These are phyloP conservation scores for Hoplostethus mediterraneus DNA, from an alignment of 2,797 vertebrate genomes.

Conservation along the genomic window DNA sequence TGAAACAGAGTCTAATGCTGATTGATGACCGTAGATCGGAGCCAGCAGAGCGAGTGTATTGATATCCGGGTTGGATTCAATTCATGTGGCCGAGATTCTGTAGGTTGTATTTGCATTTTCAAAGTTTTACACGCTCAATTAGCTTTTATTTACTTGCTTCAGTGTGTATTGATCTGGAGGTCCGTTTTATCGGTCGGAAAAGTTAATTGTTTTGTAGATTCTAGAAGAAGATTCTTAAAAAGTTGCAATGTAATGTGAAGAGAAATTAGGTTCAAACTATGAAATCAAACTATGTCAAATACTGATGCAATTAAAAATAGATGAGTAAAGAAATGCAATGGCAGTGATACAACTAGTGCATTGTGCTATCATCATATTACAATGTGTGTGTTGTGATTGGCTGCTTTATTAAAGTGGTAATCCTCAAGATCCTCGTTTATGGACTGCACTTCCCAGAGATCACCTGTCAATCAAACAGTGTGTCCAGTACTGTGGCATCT, in stretches of 20 bases:
- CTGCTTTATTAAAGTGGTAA: too few species aligned
- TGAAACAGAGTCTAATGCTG: neutral
- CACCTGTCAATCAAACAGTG: too few species aligned
- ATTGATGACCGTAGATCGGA: conserved; percentile 4
- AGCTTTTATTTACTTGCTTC: conserved; percentile 10
- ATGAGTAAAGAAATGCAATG: too few species aligned
- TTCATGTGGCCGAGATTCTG: neutral
- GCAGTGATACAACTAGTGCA: too few species aligned
- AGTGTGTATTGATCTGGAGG: neutral
- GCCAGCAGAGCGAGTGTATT: neutral
- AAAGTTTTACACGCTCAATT: conserved; percentile 4
- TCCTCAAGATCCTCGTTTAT: too few species aligned
- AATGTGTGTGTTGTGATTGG: too few species aligned
- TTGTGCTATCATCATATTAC: too few species aligned
- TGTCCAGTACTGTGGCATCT: too few species aligned
- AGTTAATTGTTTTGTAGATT: neutral
- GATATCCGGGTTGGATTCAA: conserved; percentile 21
- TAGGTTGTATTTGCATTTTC: conserved; percentile 3
- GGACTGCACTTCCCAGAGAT: too few species aligned
- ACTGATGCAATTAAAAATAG: neutral
- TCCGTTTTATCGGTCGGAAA: neutral
- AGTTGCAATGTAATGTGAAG: too few species aligned
- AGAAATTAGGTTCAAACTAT: neutral
- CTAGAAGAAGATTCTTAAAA: too few species aligned
- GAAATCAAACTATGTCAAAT: neutral